These are phyloP conservation scores for Lophius piscatorius DNA, from an alignment of 2,113 vertebrate species.

Conservation along the genomic window DNA sequence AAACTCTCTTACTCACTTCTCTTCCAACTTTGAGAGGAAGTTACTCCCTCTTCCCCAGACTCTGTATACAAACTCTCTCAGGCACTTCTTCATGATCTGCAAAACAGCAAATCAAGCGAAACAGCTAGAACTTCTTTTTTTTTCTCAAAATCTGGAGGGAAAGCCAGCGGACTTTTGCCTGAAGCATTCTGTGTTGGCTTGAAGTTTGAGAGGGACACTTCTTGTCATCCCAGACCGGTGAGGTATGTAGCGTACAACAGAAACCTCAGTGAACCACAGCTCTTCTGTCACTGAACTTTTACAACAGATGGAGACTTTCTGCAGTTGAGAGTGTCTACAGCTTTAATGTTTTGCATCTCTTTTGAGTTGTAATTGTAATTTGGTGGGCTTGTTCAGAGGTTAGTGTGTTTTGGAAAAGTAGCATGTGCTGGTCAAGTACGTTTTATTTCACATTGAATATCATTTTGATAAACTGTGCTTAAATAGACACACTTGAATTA, in stretches of 20 bases:
- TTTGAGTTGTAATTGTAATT: conserved; percentile 10
- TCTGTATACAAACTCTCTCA: conserved; percentile 26
- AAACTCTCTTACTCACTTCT: conserved; percentile 69
- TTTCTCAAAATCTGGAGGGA: conserved; percentile 41
- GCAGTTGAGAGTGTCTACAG: neutral
- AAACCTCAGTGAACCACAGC: conserved; percentile 10
- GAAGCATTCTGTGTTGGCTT: conserved; percentile 42
- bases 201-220: conserved; percentile 17
- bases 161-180: conserved; percentile 29
- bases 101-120: conserved; percentile 42
- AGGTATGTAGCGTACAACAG: conserved; percentile 53
- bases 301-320: neutral
- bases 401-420: conserved; percentile 28
- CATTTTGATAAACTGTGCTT: no score
- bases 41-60: conserved; percentile 75
- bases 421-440: conserved; percentile 18
- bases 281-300: conserved; percentile 9
- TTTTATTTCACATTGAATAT: neutral
- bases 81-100: conserved; percentile 39
- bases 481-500: no score
- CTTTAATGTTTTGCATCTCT: conserved; percentile 7
- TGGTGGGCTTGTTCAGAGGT: conserved; percentile 17
- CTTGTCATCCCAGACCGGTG: conserved; percentile 53
- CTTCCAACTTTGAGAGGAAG: conserved; percentile 74
- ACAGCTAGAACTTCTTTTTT: conserved; percentile 36